phyloP scores from a whole-genome alignment of 2,888 invertebrate species.

The Cephus spinipes region DNA sequence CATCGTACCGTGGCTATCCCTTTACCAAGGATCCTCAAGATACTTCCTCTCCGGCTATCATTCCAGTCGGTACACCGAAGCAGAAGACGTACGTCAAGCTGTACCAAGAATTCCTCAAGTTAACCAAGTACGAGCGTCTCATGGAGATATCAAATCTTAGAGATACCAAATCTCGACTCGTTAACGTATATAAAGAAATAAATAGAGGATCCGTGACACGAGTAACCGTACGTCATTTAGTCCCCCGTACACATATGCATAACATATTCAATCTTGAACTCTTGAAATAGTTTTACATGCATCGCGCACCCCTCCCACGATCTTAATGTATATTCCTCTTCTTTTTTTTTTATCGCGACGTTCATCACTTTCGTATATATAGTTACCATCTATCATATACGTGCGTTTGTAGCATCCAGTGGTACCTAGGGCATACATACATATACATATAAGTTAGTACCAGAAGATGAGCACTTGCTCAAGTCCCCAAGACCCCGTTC shows the following conservation, averaged over 20 bases:
- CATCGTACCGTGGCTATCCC: neutral
- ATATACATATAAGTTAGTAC: neutral
- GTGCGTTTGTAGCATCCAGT: neutral
- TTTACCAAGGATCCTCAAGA: neutral
- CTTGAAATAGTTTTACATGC: neutral
- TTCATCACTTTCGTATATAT: neutral
- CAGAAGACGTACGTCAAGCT: neutral
- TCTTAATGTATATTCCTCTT: neutral
- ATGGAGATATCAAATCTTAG: neutral
- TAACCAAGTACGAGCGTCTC: neutral
- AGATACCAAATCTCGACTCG: neutral
- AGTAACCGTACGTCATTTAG: neutral
- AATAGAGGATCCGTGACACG: neutral
- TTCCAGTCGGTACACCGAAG: neutral
- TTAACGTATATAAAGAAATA: neutral
- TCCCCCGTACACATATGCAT: neutral
- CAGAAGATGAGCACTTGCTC: neutral
- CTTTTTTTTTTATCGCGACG: neutral
- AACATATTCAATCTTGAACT: neutral
- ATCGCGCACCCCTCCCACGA: neutral
- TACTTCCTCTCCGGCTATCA: neutral
- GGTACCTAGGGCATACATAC: neutral
- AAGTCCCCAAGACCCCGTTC: conserved; percentile 49
- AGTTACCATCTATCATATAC: neutral
- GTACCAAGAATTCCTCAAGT: neutral